Evolutionary conservation across 1,140 invertebrate species (phyloP), one percentile per base, ranked within the genome.

Genomic region (Odontomachus brunneus): DNA sequence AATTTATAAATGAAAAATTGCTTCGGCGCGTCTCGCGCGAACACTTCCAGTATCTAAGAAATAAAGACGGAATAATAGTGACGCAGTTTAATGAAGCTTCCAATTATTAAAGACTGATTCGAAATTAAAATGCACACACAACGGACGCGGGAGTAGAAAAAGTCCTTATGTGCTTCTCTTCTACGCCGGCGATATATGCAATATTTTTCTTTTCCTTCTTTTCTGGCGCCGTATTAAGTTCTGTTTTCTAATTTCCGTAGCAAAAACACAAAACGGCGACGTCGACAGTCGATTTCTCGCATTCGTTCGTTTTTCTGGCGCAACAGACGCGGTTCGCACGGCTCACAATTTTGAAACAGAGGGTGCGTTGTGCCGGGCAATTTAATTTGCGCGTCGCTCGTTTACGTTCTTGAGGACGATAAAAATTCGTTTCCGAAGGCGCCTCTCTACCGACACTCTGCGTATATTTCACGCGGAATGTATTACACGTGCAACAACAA

Each of bases 331-430:
- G 3, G 48, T 12, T 26, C 15, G 69, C n/a, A 19, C 14, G 24
- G 60, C 19, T 67, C 49, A 55, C 75, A 80, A 80, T 71, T 71
- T 71, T 57, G n/a, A 71, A 80, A 80, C 75, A 69, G 75, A 67
- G 65, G 51, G 55, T 57, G 65, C 51, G 51, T 69, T 38, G 29
- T 33, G 22, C 33, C 51, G 51, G 44, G 63, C 75, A 80, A 80
- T 80, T 80, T 80, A 80, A 80, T 80, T 69, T 57, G 22, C 65
- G 22, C 65, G 51, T 80, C n/a, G 63, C 63, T 67, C 65, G 51
- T 80, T 51, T 44, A 57, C 75, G 75, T 65, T 80, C 75, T 29
- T 80, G 75, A 71, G 65, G 38, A 71, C 75, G 75, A 80, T 84
- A 81, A 75, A 85, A 75, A 83, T 49, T 71, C 80, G 53, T 51